Base-by-base conservation (phyloP, 2,888 invertebrate genomes). In the Anaspis maculata region DNA sequence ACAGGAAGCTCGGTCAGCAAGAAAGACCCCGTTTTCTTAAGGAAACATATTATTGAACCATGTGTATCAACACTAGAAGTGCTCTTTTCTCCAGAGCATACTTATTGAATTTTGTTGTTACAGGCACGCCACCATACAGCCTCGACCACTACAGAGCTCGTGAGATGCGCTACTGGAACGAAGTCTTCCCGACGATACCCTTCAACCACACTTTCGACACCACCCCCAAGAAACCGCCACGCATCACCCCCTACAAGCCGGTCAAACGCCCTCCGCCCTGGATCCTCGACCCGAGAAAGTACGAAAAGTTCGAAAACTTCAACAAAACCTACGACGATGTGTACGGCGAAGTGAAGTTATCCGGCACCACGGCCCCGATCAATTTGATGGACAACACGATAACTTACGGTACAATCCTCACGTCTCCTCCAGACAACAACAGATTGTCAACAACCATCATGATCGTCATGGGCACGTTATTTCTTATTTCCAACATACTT, bases 81-180 rank as follows among this genome's bases (percentile, higher is more conserved):
- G n/a, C n/a, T n/a, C n/a, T n/a, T n/a, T n/a, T n/a, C n/a, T n/a
- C n/a, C n/a, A n/a, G n/a, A n/a, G n/a, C n/a, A n/a, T n/a, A n/a
- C n/a, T n/a, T n/a, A n/a, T 15, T 14, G 7, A 30, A 29, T 2
- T 28, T 37, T 31, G 39, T 66, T 64, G 11, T 68, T n/a, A n/a
- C n/a, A 85, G 91, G 82, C 36, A 78, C 83, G 44, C 85, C 88
- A 2, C 85, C 88, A 0, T 73, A 71, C 23, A 71, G 82, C 23
- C 77, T 79, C 35, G 75, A 77, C 39, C 77, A 81, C 46, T 94
- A 91, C 64, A 74, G 90, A 23, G 72, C 78, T 3, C 77, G 79
- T 42, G 82, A 83, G 54, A 79, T 88, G 54, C 77, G 76, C 26
- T 88, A 85, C 55, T 94, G 94, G 94, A 79, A 85, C 45, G 79